Base-by-base conservation (phyloP, 2,888 invertebrate genomes). In the Zootermopsis nevadensis region DNA sequence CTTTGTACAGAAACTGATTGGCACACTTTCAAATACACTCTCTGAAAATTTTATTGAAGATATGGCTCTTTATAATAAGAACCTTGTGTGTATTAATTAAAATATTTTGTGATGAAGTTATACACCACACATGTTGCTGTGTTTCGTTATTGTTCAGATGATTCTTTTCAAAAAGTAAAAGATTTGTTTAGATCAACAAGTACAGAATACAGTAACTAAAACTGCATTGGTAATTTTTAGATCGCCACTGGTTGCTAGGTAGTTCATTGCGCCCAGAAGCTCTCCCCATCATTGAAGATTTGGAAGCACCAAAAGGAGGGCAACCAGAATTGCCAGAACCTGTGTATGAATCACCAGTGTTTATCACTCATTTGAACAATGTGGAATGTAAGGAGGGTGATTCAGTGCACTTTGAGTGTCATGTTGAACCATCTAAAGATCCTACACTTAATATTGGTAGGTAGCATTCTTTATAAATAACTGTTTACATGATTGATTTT, bases 241-340 rank as follows among this genome's bases (percentile, higher is more conserved):
- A 96, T 88, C 94, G 94, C 69, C 96, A 96, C 87, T 97, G 97
- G 96, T 90, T 98, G 66, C 91, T 97, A 84, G 96, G 95, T 48
- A 96, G 97, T 87, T 94, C 97, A 2, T 91, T 97, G 84, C 97
- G 97, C 89, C 98, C 98, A 1, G 96, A 97, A 88, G 97, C 96
- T 83, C 92, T 97, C 88, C 95, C 94, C 35, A 95, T 95, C 89
- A 96, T 97, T 87, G 95, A 95, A 85, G 94, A 95, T 83, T 90
- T 98, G 81, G 98, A 98, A 90, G 95, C 94, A 88, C 96, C 96
- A 8, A 93, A 93, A 85, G 92, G 93, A 83, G 91, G 89, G 3
- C 93, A 93, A 83, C 91, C 92, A 0, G 95, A 95, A 83, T 91
- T 93, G 53, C 93, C 94, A 12, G 97, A 97, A 89, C 94, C 95